A percentile compares a stretch with the other conserved stretches of the same genome.
These are phyloP conservation scores for Dreissena rostriformis DNA, from an alignment of 1,140 invertebrate genomes.

Conservation along the genomic window DNA sequence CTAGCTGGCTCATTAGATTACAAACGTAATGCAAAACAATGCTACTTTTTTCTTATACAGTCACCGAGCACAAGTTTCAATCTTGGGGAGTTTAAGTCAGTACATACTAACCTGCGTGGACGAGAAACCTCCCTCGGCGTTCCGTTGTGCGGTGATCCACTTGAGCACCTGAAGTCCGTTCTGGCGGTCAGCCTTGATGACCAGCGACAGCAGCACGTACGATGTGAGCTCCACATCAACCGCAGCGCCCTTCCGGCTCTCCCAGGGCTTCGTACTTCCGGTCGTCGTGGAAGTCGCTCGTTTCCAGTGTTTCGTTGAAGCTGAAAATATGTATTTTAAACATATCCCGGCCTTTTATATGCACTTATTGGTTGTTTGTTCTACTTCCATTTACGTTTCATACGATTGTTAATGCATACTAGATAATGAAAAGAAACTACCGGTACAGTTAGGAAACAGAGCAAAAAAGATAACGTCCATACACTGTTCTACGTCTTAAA, in stretches of 20 bases:
- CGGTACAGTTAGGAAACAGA: background rate
- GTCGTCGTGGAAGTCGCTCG: background rate
- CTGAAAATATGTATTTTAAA: slow-evolving; percentile 9
- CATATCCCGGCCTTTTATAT: background rate
- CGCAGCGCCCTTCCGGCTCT: slow-evolving; percentile 80
- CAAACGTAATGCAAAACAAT: no score
- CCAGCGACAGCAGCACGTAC: slow-evolving; percentile 88
- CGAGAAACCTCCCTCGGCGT: slow-evolving; percentile 90
- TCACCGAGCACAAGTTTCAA: background rate
- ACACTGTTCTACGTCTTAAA: background rate
- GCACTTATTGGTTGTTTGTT: background rate
- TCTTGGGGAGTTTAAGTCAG: background rate
- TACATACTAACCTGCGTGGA: slow-evolving; percentile 83
- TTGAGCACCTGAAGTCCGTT: slow-evolving; percentile 89
- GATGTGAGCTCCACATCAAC: slow-evolving; percentile 92
- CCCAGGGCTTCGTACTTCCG: slow-evolving; percentile 11
- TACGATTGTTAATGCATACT: background rate
- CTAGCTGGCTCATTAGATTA: background rate
- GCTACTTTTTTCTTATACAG: background rate
- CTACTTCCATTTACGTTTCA: background rate
- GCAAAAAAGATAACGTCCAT: background rate
- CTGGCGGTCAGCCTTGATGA: slow-evolving; percentile 59
- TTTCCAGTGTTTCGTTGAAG: slow-evolving; percentile 38
- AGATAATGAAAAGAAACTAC: background rate
- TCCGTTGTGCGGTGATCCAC: slow-evolving; percentile 92